Evolutionary conservation across 2,797 vertebrate species (phyloP), one percentile per base, ranked within the genome.

Genomic region (Phataginus tricuspis): DNA sequence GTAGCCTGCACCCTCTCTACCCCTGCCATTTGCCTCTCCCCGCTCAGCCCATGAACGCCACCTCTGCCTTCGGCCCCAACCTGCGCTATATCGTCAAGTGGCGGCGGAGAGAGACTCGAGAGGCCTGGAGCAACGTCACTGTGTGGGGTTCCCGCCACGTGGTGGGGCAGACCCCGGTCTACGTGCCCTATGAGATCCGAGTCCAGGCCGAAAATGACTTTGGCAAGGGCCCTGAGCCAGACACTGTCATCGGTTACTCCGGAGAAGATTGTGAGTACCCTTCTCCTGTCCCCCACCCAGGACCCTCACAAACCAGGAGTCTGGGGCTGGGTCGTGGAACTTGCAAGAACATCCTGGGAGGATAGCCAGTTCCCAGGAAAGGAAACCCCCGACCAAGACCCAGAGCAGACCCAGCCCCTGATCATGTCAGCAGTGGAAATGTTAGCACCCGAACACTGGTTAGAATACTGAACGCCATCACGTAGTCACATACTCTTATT

Each of bases 251-350:
- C 7, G 99, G 99, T 63, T 99, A 99, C 37, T 99, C 99, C 0
- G 99, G 99, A 90, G 99, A 99, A 98, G 99, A 99, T 98, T 99
- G 99, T 99, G 98, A 99, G 99, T 99, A 97, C 49, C 63, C 19
- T 29, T 61, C 82, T 57, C 51, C 21, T 1, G 1, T 18, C 71
- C 23, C 19, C 63, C 7, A 7, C 23, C 49, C 3, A 2, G 18
- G 42, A 23, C 37, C 69, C 61, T 91, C 27, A 5, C 10, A 15
- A 64, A 85, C 53, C 59, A 63, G 83, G 63, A 75, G 55, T 53
- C 55, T 80, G 10, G 2, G 57, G 7, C 5, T 12, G 45, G 86
- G 19, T 39, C 4, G 0, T 21, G 66, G 69, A 63, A n/a, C 84
- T 79, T 71, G 71, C 63, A 42, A 34, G 66, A 31, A 27, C 59